Percentiles rank a stretch among this genome's conserved stretches.
Evolutionary conservation across 2,888 invertebrate species (phyloP).

Genomic region (Tinea semifulvella): DNA sequence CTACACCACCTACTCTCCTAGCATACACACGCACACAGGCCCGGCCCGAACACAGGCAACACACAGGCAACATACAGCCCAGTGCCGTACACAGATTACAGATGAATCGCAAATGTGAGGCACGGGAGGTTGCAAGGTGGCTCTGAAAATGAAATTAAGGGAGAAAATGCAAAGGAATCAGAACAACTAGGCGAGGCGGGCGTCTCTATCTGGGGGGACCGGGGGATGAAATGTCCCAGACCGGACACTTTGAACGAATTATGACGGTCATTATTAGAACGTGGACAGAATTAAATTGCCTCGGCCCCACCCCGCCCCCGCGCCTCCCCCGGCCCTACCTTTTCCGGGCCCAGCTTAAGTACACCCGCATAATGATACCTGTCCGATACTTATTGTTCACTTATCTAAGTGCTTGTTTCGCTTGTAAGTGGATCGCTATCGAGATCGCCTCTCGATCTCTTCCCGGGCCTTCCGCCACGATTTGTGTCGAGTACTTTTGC

Average conservation of each 20-base stretch:
- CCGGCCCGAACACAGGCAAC: not conserved
- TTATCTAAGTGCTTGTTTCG: slow-evolving; percentile 32
- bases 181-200: slow-evolving; percentile 17
- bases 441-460: slow-evolving; percentile 16
- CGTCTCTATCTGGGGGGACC: slow-evolving; percentile 25
- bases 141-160: slow-evolving; percentile 63
- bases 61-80: not conserved
- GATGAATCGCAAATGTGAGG: slow-evolving; percentile 34
- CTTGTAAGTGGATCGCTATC: slow-evolving; percentile 31
- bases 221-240: slow-evolving; percentile 58
- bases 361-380: slow-evolving; percentile 64
- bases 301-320: slow-evolving; percentile 35
- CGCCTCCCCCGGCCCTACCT: slow-evolving; percentile 29
- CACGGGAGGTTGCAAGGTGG: slow-evolving; percentile 47
- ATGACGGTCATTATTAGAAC: slow-evolving; percentile 71
- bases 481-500: slow-evolving; percentile 11
- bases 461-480: not conserved
- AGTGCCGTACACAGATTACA: slow-evolving; percentile 14
- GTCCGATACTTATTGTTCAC: slow-evolving; percentile 50
- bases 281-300: slow-evolving; percentile 72
- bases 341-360: slow-evolving; percentile 47
- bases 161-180: slow-evolving; percentile 63
- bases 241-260: slow-evolving; percentile 71
- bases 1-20: slow-evolving; percentile 5
- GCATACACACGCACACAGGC: slow-evolving; percentile 11